phyloP scores from a whole-genome alignment of 2,888 invertebrate genomes.

The Pteria penguin region DNA sequence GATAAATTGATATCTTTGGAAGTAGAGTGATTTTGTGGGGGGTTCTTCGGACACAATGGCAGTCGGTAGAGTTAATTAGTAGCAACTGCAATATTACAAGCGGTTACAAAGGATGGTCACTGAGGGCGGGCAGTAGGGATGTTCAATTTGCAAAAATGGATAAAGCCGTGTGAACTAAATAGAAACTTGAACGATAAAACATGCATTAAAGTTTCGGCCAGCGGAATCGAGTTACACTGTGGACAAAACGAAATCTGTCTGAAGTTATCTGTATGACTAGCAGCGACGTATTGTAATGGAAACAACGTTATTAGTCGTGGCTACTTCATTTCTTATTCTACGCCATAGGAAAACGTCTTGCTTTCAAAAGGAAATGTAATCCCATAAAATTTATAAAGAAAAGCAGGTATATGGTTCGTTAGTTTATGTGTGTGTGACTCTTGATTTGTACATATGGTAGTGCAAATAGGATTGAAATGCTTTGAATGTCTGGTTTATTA shows the following conservation, averaged over 20 bases:
- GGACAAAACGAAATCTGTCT: neutral
- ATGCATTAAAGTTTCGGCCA: neutral
- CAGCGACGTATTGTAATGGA: no score
- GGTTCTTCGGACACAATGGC: constrained; percentile 5
- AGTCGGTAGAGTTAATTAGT: constrained; percentile 20
- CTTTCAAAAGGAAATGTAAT: no score
- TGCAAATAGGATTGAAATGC: no score
- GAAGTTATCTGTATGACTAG: no score
- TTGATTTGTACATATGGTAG: no score
- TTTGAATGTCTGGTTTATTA: no score
- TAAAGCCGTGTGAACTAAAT: neutral
- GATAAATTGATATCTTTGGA: constrained; percentile 11
- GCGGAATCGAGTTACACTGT: neutral
- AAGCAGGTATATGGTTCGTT: no score
- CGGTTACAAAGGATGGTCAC: constrained; percentile 3
- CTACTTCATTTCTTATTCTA: no score
- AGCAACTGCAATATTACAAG: constrained; percentile 10
- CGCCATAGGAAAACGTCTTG: no score
- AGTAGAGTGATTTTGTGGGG: constrained; percentile 4
- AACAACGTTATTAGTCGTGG: no score
- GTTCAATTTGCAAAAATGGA: neutral
- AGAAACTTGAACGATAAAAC: neutral
- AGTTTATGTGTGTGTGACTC: no score
- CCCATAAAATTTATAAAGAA: no score
- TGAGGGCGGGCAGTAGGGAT: neutral